Conservation (phyloP, 1,140 invertebrate genomes). For the Drosophila kohkoa region DNA sequence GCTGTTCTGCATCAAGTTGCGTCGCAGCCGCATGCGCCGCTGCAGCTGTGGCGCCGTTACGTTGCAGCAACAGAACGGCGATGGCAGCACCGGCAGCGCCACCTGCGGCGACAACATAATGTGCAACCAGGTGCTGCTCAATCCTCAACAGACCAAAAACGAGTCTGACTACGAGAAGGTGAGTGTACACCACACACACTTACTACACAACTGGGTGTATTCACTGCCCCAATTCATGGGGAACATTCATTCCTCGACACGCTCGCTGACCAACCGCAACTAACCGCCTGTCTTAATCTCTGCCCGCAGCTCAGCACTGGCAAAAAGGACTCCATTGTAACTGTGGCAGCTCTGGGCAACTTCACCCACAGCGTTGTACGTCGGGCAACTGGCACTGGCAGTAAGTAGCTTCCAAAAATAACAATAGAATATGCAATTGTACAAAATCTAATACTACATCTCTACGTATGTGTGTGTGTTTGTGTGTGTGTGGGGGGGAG, state of each 20-base stretch:
- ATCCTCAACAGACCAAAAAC: constrained; percentile 78
- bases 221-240: constrained; percentile 1
- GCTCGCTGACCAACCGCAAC: constrained; percentile 22
- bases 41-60: constrained; percentile 74
- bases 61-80: constrained; percentile 67
- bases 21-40: constrained; percentile 73
- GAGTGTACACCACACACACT: constrained; percentile 20
- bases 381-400: constrained; percentile 80
- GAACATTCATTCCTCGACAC: background rate
- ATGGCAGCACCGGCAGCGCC: constrained; percentile 72
- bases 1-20: constrained; percentile 81
- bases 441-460: constrained; percentile 1
- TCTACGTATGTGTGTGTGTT: background rate
- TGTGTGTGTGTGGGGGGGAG: background rate
- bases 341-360: constrained; percentile 78
- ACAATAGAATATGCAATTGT: constrained; percentile 2
- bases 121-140: constrained; percentile 80
- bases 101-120: constrained; percentile 65
- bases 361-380: constrained; percentile 83
- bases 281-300: constrained; percentile 20
- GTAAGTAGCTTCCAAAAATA: constrained; percentile 64
- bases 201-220: background rate
- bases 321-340: constrained; percentile 84
- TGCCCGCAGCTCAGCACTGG: constrained; percentile 75
- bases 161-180: constrained; percentile 84